Percentiles rank a stretch among this genome's conserved stretches.
phyloP scores from a whole-genome alignment of 2,888 invertebrate genomes.

The Ischnus inquisitorius region DNA sequence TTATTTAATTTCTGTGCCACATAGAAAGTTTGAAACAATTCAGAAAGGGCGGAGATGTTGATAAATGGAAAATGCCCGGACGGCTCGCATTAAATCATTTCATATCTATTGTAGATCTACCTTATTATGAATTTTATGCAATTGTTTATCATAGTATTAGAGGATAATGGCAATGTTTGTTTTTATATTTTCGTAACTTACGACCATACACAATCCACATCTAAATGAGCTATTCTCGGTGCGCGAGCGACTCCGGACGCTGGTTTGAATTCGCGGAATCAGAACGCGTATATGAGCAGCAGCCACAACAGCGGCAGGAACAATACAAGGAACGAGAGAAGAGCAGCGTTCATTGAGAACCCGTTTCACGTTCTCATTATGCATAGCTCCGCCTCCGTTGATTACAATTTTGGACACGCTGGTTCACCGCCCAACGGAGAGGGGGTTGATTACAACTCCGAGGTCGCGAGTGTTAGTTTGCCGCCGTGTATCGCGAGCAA shows the following conservation, averaged over 20 bases:
- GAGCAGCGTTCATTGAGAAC: slow-evolving; percentile 47
- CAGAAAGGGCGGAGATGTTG: background rate
- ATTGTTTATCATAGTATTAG: slow-evolving; percentile 2
- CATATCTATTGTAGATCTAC: background rate
- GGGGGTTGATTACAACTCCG: slow-evolving; percentile 48
- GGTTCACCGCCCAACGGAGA: slow-evolving; percentile 43
- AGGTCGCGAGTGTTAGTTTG: slow-evolving; percentile 18
- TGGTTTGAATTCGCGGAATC: slow-evolving; percentile 39
- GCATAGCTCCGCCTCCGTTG: slow-evolving; percentile 60
- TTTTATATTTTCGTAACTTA: too few relatives aligned
- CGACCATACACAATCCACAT: slow-evolving; percentile 9
- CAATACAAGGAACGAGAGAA: slow-evolving; percentile 25
- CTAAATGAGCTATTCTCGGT: slow-evolving; percentile 23
- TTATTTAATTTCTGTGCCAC: background rate
- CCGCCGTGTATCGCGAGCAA: slow-evolving; percentile 28
- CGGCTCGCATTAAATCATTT: background rate
- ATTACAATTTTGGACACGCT: slow-evolving; percentile 60
- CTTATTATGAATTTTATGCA: background rate
- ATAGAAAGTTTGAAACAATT: background rate
- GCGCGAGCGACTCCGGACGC: slow-evolving; percentile 12
- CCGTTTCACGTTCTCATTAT: slow-evolving; percentile 64
- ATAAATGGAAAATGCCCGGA: background rate
- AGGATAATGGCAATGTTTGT: background rate
- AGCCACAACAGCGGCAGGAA: slow-evolving; percentile 20
- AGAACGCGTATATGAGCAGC: slow-evolving; percentile 30